phyloP scores from a whole-genome alignment of 2,797 vertebrate genomes.

The Sebastes taczanowskii region DNA sequence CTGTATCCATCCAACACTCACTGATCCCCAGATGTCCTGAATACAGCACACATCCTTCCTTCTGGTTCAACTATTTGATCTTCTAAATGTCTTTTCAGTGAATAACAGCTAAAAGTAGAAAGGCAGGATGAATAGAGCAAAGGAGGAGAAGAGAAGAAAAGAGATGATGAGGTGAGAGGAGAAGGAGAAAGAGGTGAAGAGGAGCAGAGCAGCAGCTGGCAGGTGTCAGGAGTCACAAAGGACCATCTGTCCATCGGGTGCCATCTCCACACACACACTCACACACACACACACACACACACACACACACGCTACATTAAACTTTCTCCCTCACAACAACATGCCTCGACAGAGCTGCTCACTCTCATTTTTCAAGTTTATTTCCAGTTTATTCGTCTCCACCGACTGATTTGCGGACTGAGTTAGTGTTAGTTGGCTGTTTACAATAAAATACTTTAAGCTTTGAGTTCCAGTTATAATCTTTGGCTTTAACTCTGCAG shows the following conservation, averaged over 20 bases:
- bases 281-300: constrained; percentile 33
- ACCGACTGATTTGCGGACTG: not conserved
- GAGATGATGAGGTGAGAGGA: constrained; percentile 59
- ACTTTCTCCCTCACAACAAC: constrained; percentile 83
- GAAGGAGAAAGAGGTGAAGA: constrained; percentile 58
- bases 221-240: constrained; percentile 98
- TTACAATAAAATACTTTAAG: constrained; percentile 9
- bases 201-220: constrained; percentile 96
- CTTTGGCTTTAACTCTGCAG: not conserved
- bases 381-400: not conserved
- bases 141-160: constrained; percentile 5
- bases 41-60: not conserved
- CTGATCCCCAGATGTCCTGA: constrained; percentile 2
- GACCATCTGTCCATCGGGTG: constrained; percentile 95
- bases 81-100: constrained; percentile 13
- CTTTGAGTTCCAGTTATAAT: not conserved
- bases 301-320: constrained; percentile 81
- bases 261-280: constrained; percentile 78
- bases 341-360: constrained; percentile 60
- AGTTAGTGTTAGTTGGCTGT: not conserved
- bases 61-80: constrained; percentile 21
- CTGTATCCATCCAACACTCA: not conserved
- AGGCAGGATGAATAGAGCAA: constrained; percentile 1
- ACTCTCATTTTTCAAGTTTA: not conserved
- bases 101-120: constrained; percentile 10